Percentiles rank a stretch among this genome's conserved stretches.
Evolutionary conservation across 2,113 vertebrate species (phyloP).

Genomic region (Serinus canaria): DNA sequence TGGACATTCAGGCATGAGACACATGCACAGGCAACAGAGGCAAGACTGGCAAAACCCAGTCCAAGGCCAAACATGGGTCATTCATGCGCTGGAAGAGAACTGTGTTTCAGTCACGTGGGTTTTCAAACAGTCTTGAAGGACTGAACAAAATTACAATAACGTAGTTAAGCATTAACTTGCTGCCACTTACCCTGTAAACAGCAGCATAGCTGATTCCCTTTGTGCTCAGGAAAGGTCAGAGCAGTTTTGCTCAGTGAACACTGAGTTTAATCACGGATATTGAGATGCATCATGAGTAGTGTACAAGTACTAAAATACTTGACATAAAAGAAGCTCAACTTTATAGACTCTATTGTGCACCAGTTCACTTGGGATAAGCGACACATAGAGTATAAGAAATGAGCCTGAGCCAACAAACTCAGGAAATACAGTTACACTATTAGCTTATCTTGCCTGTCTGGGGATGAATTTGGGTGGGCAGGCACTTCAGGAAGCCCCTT

Average conservation of each 20-base stretch:
- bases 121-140: background rate
- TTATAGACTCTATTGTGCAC: background rate
- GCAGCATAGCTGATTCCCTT: background rate
- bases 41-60: background rate
- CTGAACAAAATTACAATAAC: background rate
- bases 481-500: background rate
- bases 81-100: background rate
- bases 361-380: background rate
- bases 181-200: background rate
- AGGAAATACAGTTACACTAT: background rate
- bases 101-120: background rate
- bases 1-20: background rate
- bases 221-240: background rate
- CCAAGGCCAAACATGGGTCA: background rate
- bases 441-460: background rate
- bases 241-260: background rate
- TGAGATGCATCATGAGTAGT: background rate
- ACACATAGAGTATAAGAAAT: background rate
- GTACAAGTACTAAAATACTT: background rate
- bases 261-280: background rate
- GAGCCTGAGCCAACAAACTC: background rate
- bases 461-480: background rate
- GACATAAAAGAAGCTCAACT: background rate
- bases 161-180: slow-evolving; percentile 21
- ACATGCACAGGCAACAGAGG: background rate